Evolutionary conservation across 1,140 invertebrate genomes (phyloP), one percentile per base, ranked within the genome.

Genomic region (Scaptomyza hsui): DNA sequence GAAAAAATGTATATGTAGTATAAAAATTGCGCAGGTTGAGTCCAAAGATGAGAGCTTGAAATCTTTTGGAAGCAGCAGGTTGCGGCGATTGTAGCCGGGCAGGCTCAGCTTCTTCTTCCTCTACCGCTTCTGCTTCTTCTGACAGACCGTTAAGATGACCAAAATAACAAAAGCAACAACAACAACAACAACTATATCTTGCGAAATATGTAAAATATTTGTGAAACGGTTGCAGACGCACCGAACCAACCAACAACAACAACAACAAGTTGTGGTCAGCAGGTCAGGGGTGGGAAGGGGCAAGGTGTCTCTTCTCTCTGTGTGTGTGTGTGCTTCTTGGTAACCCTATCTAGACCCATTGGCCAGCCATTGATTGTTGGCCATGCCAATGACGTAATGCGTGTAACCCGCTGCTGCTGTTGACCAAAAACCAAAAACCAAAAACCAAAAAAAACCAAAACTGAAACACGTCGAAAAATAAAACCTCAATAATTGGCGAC

Each of bases 401-500:
- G 29, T 48, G 18, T 21, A 45, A 52, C 51, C 67, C 67, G 52
- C 62, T n/a, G 32, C 10, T 37, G 32, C 41, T 16, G n/a, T n/a
- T n/a, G n/a, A 53, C 45, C 53, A 35, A 18, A 52, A 18, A 52
- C 45, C 44, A 37, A 63, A 42, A 35, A 53, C 21, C 61, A 75
- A 76, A 85, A 18, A 52, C 57, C 44, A 48, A 63, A 48, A 55
- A 37, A 42, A 24, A 53, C 19, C 59, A 75, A 75, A 83, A 69
- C 49, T 85, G 76, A 86, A 85, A 85, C 81, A 85, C 68, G 81
- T 77, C 62, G 65, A 78, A 86, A 71, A 86, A 86, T 86, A 86
- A 86, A 86, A 86, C 81, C 82, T 62, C 82, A 86, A 86, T 86
- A 86, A 86, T 86, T 86, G 81, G 81, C 81, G 81, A 88, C 81